These are phyloP conservation scores for Microchrysa polita DNA, from an alignment of 2,888 invertebrate species.

Conservation along the genomic window DNA sequence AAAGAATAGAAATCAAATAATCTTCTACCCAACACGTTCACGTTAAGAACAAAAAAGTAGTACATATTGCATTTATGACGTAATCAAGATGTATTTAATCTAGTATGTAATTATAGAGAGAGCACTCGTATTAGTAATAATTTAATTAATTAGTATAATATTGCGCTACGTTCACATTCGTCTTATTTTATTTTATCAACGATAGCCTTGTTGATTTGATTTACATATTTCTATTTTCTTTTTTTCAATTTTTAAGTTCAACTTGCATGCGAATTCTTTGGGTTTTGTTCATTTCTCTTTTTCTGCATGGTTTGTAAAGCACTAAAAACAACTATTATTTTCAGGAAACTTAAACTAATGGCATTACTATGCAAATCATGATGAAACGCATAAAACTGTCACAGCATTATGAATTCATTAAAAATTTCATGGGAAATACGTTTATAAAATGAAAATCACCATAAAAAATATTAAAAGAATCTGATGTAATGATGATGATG, in stretches of 20 bases:
- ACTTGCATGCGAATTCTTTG: conserved; percentile 16
- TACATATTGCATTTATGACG: conserved; percentile 1
- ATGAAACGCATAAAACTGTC: neutral
- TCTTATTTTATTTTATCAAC: neutral
- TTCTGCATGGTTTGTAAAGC: conserved; percentile 47
- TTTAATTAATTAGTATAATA: conserved; percentile 6
- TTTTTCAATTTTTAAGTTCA: too few relatives aligned
- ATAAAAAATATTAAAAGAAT: too few relatives aligned
- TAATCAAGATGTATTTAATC: neutral
- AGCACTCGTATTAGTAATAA: neutral
- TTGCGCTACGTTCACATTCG: conserved; percentile 21
- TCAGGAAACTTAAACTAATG: conserved; percentile 50
- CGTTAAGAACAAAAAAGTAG: neutral
- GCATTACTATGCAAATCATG: conserved; percentile 48
- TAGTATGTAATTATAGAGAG: neutral
- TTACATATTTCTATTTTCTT: neutral
- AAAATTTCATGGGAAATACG: too few relatives aligned
- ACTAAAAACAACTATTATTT: conserved; percentile 24
- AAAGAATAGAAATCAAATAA: conserved; percentile 3
- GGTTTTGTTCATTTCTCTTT: conserved; percentile 7
- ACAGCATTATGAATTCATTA: too few relatives aligned
- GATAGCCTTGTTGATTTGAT: neutral
- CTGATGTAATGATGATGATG: too few relatives aligned
- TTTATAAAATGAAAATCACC: too few relatives aligned
- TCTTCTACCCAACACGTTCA: neutral